phyloP scores from a whole-genome alignment of 2,113 vertebrate species.

The Datnioides undecimradiatus region DNA sequence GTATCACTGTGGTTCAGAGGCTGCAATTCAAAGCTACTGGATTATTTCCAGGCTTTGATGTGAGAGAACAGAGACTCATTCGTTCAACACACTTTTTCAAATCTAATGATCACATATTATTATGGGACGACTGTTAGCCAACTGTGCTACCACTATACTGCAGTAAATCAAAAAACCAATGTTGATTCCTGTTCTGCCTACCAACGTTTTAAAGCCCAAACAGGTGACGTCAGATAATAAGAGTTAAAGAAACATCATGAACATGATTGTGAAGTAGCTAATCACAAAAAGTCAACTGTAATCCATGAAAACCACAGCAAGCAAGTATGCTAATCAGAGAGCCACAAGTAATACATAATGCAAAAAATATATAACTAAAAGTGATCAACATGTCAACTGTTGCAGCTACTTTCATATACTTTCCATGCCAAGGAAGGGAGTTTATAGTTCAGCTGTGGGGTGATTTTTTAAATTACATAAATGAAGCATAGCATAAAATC shows the following conservation, averaged over 20 bases:
- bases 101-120: constrained; percentile 43
- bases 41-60: background rate
- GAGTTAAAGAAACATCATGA: background rate
- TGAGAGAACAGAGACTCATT: background rate
- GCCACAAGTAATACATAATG: too few species aligned
- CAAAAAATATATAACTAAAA: too few species aligned
- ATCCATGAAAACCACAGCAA: background rate
- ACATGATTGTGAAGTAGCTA: background rate
- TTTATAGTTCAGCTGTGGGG: too few species aligned
- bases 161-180: constrained; percentile 34
- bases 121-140: constrained; percentile 7
- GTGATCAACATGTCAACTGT: too few species aligned
- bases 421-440: too few species aligned
- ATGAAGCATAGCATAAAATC: too few species aligned
- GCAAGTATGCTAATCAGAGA: too few species aligned
- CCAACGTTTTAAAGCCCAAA: background rate
- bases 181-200: constrained; percentile 2
- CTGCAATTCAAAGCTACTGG: background rate
- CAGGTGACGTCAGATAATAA: background rate
- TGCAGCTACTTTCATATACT: too few species aligned
- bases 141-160: background rate
- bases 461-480: too few species aligned
- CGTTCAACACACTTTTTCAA: constrained; percentile 14
- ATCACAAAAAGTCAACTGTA: background rate
- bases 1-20: background rate